Conservation (phyloP, 2,888 invertebrate species). For the Calliphora vomitoria region DNA sequence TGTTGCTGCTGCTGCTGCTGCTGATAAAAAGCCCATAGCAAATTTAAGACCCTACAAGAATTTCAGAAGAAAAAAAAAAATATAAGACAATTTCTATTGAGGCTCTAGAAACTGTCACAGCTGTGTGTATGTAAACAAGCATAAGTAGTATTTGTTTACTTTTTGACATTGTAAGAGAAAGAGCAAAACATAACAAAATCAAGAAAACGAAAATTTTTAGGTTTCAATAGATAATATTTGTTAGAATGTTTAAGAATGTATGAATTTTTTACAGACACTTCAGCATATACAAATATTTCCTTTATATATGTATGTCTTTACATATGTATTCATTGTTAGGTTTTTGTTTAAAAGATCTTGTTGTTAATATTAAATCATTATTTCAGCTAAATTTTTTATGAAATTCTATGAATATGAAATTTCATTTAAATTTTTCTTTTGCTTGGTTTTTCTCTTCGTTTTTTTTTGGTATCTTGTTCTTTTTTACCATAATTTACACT, state of each 20-base stretch:
- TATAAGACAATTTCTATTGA: background rate
- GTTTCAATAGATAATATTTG: conserved; percentile 12
- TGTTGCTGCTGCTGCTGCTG: background rate
- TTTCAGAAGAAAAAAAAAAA: too few relatives aligned
- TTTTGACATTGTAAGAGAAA: conserved; percentile 1
- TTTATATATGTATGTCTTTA: background rate
- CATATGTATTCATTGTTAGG: background rate
- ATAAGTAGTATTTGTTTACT: conserved; percentile 9
- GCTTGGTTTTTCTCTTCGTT: background rate
- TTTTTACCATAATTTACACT: conserved; percentile 56
- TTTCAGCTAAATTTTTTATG: background rate
- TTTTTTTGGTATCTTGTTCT: background rate
- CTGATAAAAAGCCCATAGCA: background rate
- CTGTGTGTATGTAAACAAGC: conserved; percentile 30
- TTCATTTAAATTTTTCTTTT: background rate
- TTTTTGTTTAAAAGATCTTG: background rate
- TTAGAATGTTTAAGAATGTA: too few relatives aligned
- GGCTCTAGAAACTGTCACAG: conserved; percentile 36
- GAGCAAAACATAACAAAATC: background rate
- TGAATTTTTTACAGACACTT: too few relatives aligned
- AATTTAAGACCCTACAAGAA: background rate
- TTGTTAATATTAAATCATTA: conserved; percentile 13
- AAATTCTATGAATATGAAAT: conserved; percentile 25
- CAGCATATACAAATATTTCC: too few relatives aligned
- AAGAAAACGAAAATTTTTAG: background rate